These are phyloP conservation scores for Myotis lucifugus DNA, from an alignment of 2,113 vertebrate genomes.

Conservation along the genomic window DNA sequence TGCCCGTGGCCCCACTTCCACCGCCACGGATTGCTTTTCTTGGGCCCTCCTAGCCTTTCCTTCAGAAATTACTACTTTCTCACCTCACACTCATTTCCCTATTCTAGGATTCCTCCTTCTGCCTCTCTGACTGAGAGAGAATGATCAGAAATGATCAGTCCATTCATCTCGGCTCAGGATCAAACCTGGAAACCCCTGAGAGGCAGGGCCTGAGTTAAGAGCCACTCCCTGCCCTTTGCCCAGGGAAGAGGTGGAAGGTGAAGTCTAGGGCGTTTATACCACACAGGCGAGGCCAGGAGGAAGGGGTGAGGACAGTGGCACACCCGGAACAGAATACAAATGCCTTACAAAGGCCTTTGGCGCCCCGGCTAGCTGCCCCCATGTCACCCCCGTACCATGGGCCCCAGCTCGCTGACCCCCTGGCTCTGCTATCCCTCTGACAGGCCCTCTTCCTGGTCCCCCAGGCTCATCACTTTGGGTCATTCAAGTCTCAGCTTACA, in stretches of 20 bases:
- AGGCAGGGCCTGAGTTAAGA: neutral
- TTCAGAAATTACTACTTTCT: neutral
- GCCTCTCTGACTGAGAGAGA: too few relatives aligned
- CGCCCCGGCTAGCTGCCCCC: neutral
- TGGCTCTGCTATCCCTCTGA: neutral
- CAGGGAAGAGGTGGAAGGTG: neutral
- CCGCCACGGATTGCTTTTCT: neutral
- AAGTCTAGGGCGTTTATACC: neutral
- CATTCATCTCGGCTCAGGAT: neutral
- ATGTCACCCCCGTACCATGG: neutral
- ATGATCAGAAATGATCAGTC: neutral
- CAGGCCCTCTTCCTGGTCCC: neutral
- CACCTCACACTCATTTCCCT: neutral
- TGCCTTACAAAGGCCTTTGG: neutral
- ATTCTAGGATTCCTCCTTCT: neutral
- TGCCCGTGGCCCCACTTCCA: neutral
- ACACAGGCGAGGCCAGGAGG: neutral
- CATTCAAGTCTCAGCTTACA: neutral
- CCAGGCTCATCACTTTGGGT: neutral
- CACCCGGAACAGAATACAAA: neutral
- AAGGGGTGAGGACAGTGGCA: rapidly evolving
- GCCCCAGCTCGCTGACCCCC: neutral
- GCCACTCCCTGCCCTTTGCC: neutral
- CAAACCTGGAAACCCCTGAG: neutral
- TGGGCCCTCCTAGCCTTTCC: neutral